These are phyloP conservation scores for Dermochelys coriacea DNA, from an alignment of 2,797 vertebrate genomes.

Conservation along the genomic window DNA sequence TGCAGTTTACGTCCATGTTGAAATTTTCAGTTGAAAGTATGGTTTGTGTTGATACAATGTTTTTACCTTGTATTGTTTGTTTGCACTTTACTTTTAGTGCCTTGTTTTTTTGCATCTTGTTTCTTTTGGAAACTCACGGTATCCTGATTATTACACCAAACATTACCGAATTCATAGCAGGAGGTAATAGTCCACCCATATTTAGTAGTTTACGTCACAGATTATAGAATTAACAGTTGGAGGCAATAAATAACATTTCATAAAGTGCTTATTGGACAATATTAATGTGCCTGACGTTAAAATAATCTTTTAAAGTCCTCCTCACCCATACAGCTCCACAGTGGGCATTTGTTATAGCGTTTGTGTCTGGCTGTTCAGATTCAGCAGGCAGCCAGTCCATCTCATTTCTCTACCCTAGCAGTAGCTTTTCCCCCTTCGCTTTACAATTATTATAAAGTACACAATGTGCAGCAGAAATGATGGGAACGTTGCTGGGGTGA, in stretches of 20 bases:
- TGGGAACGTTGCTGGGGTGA: too few relatives aligned
- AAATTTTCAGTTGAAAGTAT: not conserved
- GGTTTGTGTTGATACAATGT: not conserved
- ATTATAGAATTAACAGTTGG: not conserved
- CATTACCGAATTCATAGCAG: not conserved
- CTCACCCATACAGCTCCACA: not conserved
- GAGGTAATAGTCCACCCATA: not conserved
- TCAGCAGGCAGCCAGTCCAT: too few relatives aligned
- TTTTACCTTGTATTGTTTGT: not conserved
- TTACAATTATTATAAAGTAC: not conserved
- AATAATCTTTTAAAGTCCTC: not conserved
- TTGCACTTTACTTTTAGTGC: not conserved
- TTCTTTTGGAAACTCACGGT: not conserved
- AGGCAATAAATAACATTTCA: not conserved
- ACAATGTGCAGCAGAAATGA: too few relatives aligned
- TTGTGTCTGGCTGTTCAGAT: too few relatives aligned
- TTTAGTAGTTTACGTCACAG: not conserved
- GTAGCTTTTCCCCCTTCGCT: too few relatives aligned
- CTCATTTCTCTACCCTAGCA: too few relatives aligned
- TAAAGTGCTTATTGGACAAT: not conserved
- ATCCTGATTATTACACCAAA: not conserved
- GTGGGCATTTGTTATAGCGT: too few relatives aligned
- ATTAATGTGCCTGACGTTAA: not conserved
- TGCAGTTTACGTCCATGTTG: not conserved
- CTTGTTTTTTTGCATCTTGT: not conserved